Percentiles rank a stretch among this genome's conserved stretches.
Conservation (phyloP, 1,140 invertebrate species). For the Apis dorsata region DNA sequence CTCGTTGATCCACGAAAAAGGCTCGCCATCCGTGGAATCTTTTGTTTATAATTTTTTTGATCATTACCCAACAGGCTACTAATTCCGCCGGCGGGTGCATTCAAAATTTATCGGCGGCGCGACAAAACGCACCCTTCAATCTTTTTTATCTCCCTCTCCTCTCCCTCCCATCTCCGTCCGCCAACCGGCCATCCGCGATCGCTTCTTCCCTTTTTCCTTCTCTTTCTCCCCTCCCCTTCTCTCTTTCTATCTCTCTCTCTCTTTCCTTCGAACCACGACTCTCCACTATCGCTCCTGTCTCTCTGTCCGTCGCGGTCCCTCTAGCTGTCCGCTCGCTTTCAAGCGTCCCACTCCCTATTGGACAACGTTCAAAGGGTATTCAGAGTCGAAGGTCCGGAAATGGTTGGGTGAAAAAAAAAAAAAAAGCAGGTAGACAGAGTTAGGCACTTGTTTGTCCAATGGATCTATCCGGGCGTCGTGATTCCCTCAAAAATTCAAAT, state of each 20-base stretch:
- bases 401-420: constrained; percentile 54
- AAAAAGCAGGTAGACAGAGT: constrained; percentile 52
- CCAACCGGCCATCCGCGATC: constrained; percentile 16
- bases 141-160: constrained; percentile 43
- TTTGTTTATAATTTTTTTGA: constrained; percentile 81
- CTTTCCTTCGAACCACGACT: background rate
- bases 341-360: constrained; percentile 47
- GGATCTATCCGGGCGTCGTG: constrained; percentile 25
- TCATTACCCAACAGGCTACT: constrained; percentile 78
- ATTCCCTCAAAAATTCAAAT: constrained; percentile 35
- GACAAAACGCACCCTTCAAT: constrained; percentile 66
- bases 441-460: constrained; percentile 44
- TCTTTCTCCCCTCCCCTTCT: background rate
- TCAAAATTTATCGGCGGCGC: constrained; percentile 70
- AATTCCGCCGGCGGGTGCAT: constrained; percentile 72
- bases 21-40: constrained; percentile 80
- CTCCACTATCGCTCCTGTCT: background rate
- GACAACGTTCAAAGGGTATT: constrained; percentile 66
- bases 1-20: constrained; percentile 80
- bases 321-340: constrained; percentile 51
- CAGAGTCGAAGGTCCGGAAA: constrained; percentile 63
- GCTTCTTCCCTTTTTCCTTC: background rate
- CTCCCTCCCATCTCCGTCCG: background rate
- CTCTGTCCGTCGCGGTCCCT: constrained; percentile 22
- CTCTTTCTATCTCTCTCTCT: too few relatives aligned